These are phyloP conservation scores for Girardinichthys multiradiatus DNA, from an alignment of 2,113 vertebrate species.

Conservation along the genomic window DNA sequence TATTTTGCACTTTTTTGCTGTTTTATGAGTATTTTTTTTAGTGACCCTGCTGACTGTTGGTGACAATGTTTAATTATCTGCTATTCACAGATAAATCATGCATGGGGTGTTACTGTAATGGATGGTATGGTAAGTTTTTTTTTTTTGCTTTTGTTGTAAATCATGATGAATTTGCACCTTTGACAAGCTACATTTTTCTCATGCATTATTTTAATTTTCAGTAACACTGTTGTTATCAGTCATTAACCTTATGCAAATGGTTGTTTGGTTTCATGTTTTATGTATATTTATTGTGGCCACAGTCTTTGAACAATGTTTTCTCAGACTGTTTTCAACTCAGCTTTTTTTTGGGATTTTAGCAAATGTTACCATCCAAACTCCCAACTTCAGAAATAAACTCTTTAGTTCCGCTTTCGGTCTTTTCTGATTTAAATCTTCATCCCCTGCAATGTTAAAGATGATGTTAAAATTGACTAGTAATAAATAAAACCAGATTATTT, in stretches of 20 bases:
- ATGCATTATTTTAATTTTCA: not conserved
- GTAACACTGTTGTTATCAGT: not conserved
- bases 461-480: too few species aligned
- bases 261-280: not conserved
- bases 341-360: not conserved
- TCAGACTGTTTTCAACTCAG: not conserved
- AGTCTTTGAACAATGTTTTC: not conserved
- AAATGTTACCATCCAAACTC: not conserved
- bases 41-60: not conserved
- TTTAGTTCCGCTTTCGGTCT: not conserved
- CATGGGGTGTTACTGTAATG: too few species aligned
- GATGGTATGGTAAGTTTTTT: too few species aligned
- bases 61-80: not conserved
- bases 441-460: too few species aligned
- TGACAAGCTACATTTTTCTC: too few species aligned
- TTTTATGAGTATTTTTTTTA: not conserved
- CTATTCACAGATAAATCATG: not conserved
- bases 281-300: not conserved
- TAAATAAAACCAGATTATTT: too few species aligned
- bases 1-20: constrained; percentile 7
- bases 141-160: not conserved
- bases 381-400: not conserved
- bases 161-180: not conserved
- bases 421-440: too few species aligned
- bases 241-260: not conserved